phyloP scores from a whole-genome alignment of 2,888 invertebrate genomes.

The Philereme transversata region DNA sequence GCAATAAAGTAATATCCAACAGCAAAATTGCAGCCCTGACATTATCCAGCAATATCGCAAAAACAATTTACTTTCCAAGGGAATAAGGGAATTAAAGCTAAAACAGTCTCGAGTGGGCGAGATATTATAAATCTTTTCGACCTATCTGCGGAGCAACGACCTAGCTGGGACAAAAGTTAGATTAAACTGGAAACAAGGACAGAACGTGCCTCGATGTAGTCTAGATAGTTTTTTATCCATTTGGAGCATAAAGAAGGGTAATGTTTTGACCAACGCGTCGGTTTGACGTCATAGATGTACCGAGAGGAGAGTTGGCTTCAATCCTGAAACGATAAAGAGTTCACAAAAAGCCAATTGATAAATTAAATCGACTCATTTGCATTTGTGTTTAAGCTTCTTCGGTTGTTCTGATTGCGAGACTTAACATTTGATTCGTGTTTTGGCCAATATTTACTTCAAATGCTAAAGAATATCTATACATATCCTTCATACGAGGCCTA shows the following conservation, averaged over 20 bases:
- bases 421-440: slow-evolving; percentile 12
- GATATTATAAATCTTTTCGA: slow-evolving; percentile 32
- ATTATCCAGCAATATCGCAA: slow-evolving; percentile 25
- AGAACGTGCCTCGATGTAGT: slow-evolving; percentile 15
- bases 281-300: slow-evolving; percentile 10
- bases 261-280: slow-evolving; percentile 8
- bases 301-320: slow-evolving; percentile 5
- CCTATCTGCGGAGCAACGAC: slow-evolving; percentile 22
- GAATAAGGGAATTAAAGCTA: slow-evolving; percentile 37
- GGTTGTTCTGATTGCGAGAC: slow-evolving; percentile 8
- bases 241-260: not conserved
- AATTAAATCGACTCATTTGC: slow-evolving; percentile 19
- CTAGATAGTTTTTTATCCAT: slow-evolving; percentile 4
- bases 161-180: slow-evolving; percentile 23
- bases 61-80: slow-evolving; percentile 39
- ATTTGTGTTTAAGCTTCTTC: slow-evolving; percentile 8
- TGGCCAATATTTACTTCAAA: not conserved
- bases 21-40: slow-evolving; percentile 15
- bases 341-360: slow-evolving; percentile 13
- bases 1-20: slow-evolving; percentile 18
- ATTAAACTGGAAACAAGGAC: slow-evolving; percentile 22
- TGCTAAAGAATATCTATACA: no score
- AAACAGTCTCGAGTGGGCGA: slow-evolving; percentile 36
- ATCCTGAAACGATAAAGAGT: not conserved
- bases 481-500: no score